These are phyloP conservation scores for Brenthis daphne DNA, from an alignment of 2,888 invertebrate genomes.

Conservation along the genomic window DNA sequence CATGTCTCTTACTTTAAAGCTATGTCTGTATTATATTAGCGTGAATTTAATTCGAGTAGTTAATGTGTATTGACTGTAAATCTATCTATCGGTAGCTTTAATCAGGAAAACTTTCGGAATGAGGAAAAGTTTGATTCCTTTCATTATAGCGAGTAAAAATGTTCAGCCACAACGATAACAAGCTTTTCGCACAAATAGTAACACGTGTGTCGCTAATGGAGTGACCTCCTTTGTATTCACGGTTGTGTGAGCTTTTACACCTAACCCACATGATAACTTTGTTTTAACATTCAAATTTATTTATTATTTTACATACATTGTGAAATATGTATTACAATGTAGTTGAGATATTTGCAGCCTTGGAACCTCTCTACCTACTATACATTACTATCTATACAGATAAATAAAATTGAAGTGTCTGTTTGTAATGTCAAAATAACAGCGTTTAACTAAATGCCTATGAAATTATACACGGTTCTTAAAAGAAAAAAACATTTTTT, in stretches of 20 bases:
- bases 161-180: constrained; percentile 50
- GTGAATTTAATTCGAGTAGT: neutral
- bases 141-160: constrained; percentile 31
- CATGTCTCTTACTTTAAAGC: no score
- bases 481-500: no score
- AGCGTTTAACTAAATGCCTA: no score
- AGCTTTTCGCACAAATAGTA: constrained; percentile 62
- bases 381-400: no score
- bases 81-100: neutral
- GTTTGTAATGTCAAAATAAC: no score
- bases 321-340: no score
- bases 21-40: no score
- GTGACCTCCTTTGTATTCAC: constrained; percentile 27
- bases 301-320: neutral
- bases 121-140: constrained; percentile 19
- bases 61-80: constrained; percentile 3
- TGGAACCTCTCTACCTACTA: no score
- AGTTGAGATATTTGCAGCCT: no score
- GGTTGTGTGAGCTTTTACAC: constrained; percentile 14
- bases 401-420: no score
- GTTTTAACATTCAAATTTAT: neutral
- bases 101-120: constrained; percentile 3
- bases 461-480: no score
- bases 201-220: constrained; percentile 54
- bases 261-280: neutral